Evolutionary conservation across 2,113 vertebrate genomes (phyloP).

Genomic region (Strix uralensis): DNA sequence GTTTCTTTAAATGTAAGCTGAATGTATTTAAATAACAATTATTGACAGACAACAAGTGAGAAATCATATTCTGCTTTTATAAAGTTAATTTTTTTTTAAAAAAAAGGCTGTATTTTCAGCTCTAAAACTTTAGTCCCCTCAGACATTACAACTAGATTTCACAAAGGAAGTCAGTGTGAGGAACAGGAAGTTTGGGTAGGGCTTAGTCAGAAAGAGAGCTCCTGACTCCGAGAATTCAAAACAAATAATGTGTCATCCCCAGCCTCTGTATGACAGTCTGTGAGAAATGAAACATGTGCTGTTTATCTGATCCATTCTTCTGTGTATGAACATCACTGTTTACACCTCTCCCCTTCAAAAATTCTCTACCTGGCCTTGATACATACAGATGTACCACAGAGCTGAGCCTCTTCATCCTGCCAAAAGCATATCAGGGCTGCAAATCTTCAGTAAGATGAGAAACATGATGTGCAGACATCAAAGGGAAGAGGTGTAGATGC

Average conservation of each 20-base stretch:
- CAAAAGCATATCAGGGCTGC: background rate
- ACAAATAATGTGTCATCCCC: constrained; percentile 7
- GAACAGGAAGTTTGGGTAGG: constrained; percentile 28
- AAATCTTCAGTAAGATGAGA: background rate
- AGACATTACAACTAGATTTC: background rate
- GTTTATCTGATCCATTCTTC: constrained; percentile 21
- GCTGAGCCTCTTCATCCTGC: background rate
- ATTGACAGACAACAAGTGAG: background rate
- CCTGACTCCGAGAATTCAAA: background rate
- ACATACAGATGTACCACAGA: background rate
- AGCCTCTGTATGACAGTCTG: background rate
- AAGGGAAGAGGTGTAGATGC: background rate
- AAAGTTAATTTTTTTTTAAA: background rate
- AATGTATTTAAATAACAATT: background rate
- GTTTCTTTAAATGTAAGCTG: background rate
- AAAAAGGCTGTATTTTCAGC: background rate
- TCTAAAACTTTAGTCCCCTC: background rate
- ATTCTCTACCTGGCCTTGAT: background rate
- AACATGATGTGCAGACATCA: rapidly evolving
- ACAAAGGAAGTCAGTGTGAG: background rate
- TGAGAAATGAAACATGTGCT: background rate
- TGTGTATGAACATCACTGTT: background rate
- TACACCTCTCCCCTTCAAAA: background rate
- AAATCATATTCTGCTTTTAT: background rate
- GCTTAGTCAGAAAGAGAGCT: constrained; percentile 38